Evolutionary conservation across 2,113 vertebrate genomes (phyloP).

Genomic region (Myiozetetes cayanensis): DNA sequence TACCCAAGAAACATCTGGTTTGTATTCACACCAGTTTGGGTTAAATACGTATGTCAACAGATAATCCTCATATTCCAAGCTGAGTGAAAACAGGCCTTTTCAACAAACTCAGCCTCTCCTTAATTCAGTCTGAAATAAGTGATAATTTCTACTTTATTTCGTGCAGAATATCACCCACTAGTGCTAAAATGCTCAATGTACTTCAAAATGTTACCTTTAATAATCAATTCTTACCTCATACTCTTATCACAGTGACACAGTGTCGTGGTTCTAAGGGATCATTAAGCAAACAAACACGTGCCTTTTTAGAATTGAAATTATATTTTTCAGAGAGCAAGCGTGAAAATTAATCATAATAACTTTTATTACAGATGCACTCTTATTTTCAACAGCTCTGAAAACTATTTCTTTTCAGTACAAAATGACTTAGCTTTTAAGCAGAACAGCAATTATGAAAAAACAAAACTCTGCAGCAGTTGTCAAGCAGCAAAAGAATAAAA

Average conservation of each 20-base stretch:
- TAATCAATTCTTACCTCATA: not conserved
- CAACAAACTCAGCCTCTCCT: not conserved
- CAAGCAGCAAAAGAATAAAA: not conserved
- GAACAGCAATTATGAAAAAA: not conserved
- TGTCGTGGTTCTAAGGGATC: not conserved
- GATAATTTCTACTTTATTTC: not conserved
- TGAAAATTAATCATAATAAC: not conserved
- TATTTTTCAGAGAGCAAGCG: not conserved
- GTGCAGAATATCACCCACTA: not conserved
- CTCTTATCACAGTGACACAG: not conserved
- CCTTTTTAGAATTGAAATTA: not conserved
- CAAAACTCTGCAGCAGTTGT: not conserved
- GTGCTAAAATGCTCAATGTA: not conserved
- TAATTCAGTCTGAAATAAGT: not conserved
- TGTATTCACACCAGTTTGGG: not conserved
- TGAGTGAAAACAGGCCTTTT: not conserved
- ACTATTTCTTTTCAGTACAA: not conserved
- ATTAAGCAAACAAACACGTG: not conserved
- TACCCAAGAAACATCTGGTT: slow-evolving; percentile 13
- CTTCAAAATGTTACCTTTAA: not conserved
- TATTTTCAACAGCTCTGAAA: not conserved
- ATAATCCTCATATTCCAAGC: not conserved
- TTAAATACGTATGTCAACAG: slow-evolving; percentile 18
- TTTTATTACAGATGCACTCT: not conserved
- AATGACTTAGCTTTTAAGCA: not conserved